Percentiles rank a stretch among this genome's conserved stretches.
Evolutionary conservation across 1,140 invertebrate genomes (phyloP).

Genomic region (Aphelinus atriplicis): DNA sequence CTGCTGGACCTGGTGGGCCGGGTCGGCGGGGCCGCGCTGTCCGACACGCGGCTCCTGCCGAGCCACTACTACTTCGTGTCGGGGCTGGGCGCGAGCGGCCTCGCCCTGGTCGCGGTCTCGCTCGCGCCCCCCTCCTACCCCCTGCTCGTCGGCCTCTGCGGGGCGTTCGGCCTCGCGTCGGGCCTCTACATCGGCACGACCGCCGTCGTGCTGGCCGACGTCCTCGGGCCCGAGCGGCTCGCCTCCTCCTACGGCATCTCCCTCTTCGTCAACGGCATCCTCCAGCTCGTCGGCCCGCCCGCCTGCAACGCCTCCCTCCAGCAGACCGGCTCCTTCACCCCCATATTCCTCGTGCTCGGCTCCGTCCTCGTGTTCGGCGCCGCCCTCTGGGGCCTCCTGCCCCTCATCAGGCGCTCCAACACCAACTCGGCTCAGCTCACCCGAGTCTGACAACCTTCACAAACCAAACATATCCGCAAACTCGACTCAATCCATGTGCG

Average conservation of each 20-base stretch:
- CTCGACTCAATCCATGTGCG: no score
- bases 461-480: no score
- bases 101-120: slow-evolving; percentile 77
- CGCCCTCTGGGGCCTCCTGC: slow-evolving; percentile 76
- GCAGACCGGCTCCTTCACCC: slow-evolving; percentile 71
- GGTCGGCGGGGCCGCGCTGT: slow-evolving; percentile 82
- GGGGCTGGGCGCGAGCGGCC: slow-evolving; percentile 78
- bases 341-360: slow-evolving; percentile 76
- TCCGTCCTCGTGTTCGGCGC: slow-evolving; percentile 76
- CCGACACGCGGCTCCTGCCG: slow-evolving; percentile 77
- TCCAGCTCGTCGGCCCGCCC: slow-evolving; percentile 81
- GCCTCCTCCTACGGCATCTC: slow-evolving; percentile 85
- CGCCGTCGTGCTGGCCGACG: slow-evolving; percentile 82
- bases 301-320: slow-evolving; percentile 77
- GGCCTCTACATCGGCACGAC: slow-evolving; percentile 85
- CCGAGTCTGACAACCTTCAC: no score
- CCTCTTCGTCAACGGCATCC: slow-evolving; percentile 80
- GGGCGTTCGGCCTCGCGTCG: slow-evolving; percentile 79
- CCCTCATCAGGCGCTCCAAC: slow-evolving; percentile 70
- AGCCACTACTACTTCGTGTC: slow-evolving; percentile 84
- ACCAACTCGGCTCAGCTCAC: no score
- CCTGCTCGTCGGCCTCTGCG: slow-evolving; percentile 74
- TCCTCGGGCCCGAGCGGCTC: slow-evolving; percentile 80
- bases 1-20: slow-evolving; percentile 81
- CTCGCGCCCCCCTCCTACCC: slow-evolving; percentile 67